Evolutionary conservation across 2,888 invertebrate species (phyloP).

Genomic region (Drosophila sordidula): DNA sequence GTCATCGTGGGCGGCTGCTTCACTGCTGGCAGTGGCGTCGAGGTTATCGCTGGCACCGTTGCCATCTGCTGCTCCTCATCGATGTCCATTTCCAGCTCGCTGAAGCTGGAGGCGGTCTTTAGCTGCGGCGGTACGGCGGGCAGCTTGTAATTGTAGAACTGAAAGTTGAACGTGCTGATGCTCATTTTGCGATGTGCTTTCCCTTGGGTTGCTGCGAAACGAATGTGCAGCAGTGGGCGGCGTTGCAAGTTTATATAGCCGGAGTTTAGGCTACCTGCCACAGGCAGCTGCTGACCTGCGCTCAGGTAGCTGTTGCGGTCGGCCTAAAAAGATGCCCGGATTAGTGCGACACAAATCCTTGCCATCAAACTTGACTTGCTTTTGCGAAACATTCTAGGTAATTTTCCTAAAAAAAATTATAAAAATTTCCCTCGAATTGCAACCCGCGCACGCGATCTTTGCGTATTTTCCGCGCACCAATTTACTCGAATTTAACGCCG

Average conservation of each 20-base stretch:
- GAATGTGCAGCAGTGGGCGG: conserved; percentile 35
- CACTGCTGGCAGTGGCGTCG: conserved; percentile 54
- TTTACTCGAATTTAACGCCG: conserved; percentile 30
- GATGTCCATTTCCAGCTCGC: conserved; percentile 72
- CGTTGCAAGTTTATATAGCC: conserved; percentile 16
- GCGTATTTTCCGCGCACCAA: conserved; percentile 70
- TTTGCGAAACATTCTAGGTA: conserved; percentile 39
- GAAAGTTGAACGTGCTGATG: conserved; percentile 72
- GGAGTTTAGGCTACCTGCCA: conserved; percentile 29
- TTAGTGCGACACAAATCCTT: conserved; percentile 24
- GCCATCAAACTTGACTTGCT: conserved; percentile 48
- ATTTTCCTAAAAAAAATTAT: conserved; percentile 5
- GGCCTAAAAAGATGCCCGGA: conserved; percentile 28
- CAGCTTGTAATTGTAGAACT: conserved; percentile 71
- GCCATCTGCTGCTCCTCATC: conserved; percentile 53
- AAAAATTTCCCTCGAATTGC: conserved; percentile 45
- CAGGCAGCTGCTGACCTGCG: background rate
- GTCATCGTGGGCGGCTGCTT: conserved; percentile 15
- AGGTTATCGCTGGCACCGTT: conserved; percentile 42
- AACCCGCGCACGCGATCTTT: conserved; percentile 69
- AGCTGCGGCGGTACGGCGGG: conserved; percentile 40
- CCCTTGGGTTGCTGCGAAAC: conserved; percentile 8
- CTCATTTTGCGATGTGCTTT: conserved; percentile 50
- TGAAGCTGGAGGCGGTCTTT: conserved; percentile 39
- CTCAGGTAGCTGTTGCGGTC: conserved; percentile 39